Evolutionary conservation across 2,113 vertebrate species (phyloP).

Genomic region (Tauraco erythrolophus): DNA sequence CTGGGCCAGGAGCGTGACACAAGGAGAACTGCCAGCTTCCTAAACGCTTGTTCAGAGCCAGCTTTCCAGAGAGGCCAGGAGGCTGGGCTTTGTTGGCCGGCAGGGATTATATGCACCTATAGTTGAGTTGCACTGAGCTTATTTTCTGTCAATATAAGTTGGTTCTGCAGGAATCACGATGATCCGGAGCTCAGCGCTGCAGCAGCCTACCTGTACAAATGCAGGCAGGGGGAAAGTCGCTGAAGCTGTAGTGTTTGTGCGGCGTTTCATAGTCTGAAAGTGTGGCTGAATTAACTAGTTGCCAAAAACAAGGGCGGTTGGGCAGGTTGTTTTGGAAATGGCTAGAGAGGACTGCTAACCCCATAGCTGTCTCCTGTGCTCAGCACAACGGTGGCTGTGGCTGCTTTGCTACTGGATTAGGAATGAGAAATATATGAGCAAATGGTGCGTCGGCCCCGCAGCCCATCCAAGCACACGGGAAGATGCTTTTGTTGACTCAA

Average conservation of each 20-base stretch:
- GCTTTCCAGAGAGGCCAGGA: neutral
- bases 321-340: neutral
- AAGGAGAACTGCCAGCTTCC: slow-evolving; percentile 51
- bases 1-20: slow-evolving; percentile 51
- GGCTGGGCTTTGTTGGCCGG: neutral
- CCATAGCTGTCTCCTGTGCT: neutral
- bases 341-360: neutral
- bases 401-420: neutral
- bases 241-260: neutral
- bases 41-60: slow-evolving; percentile 10
- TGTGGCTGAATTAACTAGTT: neutral
- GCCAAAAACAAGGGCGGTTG: neutral
- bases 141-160: neutral
- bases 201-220: neutral
- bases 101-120: neutral
- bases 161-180: neutral
- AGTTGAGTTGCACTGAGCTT: neutral
- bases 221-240: neutral
- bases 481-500: neutral
- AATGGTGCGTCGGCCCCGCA: fast-evolving
- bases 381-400: neutral
- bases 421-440: neutral
- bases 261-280: neutral
- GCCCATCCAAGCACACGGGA: neutral
- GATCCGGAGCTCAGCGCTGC: neutral